Conservation (phyloP, 1,140 invertebrate species). For the Zeugodacus cucurbitae region DNA sequence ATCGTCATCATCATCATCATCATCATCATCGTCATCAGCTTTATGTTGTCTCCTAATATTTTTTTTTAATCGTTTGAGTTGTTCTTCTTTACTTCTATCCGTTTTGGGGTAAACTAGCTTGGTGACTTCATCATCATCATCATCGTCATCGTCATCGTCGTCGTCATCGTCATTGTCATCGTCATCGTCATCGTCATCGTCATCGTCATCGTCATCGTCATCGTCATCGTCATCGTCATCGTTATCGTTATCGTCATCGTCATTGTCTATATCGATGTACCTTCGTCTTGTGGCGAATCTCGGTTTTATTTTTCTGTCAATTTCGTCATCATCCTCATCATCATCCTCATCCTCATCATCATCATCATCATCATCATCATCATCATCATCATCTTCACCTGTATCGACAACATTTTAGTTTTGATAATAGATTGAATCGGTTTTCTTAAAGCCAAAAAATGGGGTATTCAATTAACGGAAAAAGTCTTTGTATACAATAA, state of each 20-base stretch:
- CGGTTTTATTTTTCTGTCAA: not conserved
- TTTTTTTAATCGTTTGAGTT: constrained; percentile 43
- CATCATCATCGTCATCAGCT: not conserved
- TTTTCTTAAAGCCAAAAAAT: not conserved
- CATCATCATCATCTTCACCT: constrained; percentile 65
- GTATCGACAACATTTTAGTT: constrained; percentile 46
- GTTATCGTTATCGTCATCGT: constrained; percentile 40
- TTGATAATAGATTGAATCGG: not conserved
- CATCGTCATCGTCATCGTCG: not conserved
- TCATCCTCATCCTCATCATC: constrained; percentile 64
- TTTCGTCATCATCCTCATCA: constrained; percentile 42
- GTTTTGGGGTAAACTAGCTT: constrained; percentile 28
- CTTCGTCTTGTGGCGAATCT: constrained; percentile 41
- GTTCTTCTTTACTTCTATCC: constrained; percentile 42
- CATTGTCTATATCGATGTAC: constrained; percentile 41
- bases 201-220: constrained; percentile 35
- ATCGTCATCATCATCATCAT: constrained; percentile 42
- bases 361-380: constrained; percentile 65
- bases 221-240: constrained; percentile 41
- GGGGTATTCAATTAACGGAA: not conserved
- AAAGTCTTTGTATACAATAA: not conserved
- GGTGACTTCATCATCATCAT: constrained; percentile 36
- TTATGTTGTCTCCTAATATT: not conserved
- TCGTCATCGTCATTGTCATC: constrained; percentile 27
- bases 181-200: constrained; percentile 42